Percentiles rank a stretch among this genome's conserved stretches.
These are phyloP conservation scores for Nyctalus aviator DNA, from an alignment of 2,797 vertebrate species.

Conservation along the genomic window DNA sequence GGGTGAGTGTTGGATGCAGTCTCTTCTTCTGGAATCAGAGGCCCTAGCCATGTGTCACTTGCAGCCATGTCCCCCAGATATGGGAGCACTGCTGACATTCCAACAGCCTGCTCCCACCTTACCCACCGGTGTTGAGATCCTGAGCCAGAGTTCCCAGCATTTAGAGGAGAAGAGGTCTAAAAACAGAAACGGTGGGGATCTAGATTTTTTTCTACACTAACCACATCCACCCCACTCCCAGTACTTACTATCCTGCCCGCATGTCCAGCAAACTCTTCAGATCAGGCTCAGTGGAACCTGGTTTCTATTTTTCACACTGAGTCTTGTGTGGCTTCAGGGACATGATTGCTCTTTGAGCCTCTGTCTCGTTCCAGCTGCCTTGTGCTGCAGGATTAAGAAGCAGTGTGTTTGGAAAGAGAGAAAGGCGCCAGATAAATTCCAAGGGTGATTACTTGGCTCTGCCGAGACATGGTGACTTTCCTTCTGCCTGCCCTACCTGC, in stretches of 20 bases:
- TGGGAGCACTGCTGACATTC: neutral
- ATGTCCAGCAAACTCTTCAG: neutral
- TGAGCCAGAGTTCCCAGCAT: neutral
- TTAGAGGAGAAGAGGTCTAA: neutral
- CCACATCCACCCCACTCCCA: neutral
- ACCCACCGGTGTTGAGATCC: neutral
- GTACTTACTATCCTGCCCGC: neutral
- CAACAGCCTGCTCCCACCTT: neutral
- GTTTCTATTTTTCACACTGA: neutral
- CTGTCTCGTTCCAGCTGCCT: neutral
- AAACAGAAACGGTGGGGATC: neutral
- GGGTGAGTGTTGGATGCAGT: neutral
- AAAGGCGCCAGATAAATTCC: slow-evolving; percentile 21
- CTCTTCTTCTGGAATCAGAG: neutral
- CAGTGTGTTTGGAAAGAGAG: slow-evolving; percentile 25
- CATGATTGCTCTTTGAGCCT: neutral
- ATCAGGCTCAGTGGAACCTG: neutral
- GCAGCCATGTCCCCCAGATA: neutral
- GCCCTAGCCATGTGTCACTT: neutral
- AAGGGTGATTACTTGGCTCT: neutral
- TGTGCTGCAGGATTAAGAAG: slow-evolving; percentile 54
- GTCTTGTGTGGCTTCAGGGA: neutral
- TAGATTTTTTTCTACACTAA: neutral
- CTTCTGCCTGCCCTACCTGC: neutral
- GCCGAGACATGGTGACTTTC: neutral